These are phyloP conservation scores for Lathronympha strigana DNA, from an alignment of 2,888 invertebrate genomes.

Conservation along the genomic window DNA sequence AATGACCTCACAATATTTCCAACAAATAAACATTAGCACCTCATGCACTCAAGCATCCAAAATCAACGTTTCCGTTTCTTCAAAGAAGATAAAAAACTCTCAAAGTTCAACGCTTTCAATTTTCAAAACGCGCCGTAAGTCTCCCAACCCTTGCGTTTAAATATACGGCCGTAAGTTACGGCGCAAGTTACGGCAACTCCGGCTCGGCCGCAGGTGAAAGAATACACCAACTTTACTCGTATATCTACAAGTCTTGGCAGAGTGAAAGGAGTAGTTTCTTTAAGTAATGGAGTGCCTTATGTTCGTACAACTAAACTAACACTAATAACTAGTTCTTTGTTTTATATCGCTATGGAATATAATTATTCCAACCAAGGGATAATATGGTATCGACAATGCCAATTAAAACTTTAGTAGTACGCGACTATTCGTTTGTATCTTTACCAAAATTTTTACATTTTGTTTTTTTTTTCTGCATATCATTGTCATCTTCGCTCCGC, in stretches of 20 bases:
- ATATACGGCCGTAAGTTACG: slow-evolving; percentile 32
- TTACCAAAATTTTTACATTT: no score
- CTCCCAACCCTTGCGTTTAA: slow-evolving; percentile 20
- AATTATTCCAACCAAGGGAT: no score
- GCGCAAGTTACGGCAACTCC: slow-evolving; percentile 7
- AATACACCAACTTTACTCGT: slow-evolving; percentile 11
- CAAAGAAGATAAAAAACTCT: slow-evolving; percentile 9
- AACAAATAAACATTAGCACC: no score
- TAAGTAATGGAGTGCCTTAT: not conserved
- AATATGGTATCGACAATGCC: no score
- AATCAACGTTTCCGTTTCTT: not conserved
- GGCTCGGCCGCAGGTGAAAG: slow-evolving; percentile 24
- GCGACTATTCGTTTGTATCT: no score
- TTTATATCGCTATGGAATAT: no score
- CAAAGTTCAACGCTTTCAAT: slow-evolving; percentile 19
- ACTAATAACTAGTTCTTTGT: not conserved
- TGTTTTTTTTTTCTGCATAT: no score
- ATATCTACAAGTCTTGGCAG: not conserved
- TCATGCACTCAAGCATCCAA: not conserved
- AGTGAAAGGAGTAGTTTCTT: slow-evolving; percentile 1
- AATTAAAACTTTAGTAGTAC: no score
- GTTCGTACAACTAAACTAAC: not conserved
- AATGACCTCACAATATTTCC: no score
- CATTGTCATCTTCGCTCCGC: no score
- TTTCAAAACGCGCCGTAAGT: slow-evolving; percentile 1